phyloP scores from a whole-genome alignment of 1,140 invertebrate genomes.

The Leptinotarsa texana region DNA sequence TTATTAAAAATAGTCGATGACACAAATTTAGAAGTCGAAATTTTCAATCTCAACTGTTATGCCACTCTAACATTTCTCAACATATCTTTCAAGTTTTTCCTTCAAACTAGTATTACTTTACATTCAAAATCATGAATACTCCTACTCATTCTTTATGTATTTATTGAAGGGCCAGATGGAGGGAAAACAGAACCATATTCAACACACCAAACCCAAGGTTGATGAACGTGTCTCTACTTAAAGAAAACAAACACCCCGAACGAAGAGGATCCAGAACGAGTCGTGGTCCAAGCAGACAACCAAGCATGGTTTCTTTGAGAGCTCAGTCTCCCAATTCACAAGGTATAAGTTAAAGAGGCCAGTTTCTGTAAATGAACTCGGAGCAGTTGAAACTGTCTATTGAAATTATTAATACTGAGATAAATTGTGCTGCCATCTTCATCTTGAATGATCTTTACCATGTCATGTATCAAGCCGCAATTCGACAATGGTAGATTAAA shows the following conservation, averaged over 20 bases:
- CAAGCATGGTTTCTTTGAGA: constrained; percentile 78
- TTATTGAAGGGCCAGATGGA: constrained; percentile 77
- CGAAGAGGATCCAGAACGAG: constrained; percentile 74
- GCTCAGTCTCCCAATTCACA: constrained; percentile 78
- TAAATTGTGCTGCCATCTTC: neutral
- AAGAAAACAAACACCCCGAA: constrained; percentile 81
- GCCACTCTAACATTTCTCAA: too few species aligned
- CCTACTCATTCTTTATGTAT: too few species aligned
- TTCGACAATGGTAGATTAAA: neutral
- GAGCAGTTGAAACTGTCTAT: too few species aligned
- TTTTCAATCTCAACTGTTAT: too few species aligned
- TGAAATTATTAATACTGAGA: too few species aligned
- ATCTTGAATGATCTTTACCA: neutral
- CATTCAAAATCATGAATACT: too few species aligned
- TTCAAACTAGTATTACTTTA: too few species aligned
- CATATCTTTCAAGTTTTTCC: too few species aligned
- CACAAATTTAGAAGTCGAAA: too few species aligned
- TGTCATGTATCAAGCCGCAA: neutral
- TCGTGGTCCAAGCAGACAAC: constrained; percentile 76
- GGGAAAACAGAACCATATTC: constrained; percentile 89
- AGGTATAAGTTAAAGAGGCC: constrained; percentile 60
- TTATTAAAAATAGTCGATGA: too few species aligned
- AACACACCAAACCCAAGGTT: constrained; percentile 90
- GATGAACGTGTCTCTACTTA: constrained; percentile 83
- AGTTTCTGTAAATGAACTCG: neutral